Evolutionary conservation across 2,797 vertebrate species (phyloP).

Genomic region (Myripristis murdjan): DNA sequence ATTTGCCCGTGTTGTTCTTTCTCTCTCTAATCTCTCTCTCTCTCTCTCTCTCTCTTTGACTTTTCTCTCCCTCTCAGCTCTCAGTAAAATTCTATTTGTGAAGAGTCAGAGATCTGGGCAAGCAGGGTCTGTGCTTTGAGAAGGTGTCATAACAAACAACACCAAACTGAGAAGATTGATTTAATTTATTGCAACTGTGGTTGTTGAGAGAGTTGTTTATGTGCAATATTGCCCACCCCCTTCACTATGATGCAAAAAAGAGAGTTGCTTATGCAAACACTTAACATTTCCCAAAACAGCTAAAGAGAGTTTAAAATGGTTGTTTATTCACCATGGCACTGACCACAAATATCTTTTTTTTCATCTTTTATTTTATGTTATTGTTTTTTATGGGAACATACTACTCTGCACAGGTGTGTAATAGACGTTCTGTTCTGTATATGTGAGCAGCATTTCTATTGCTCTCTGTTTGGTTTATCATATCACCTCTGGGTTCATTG

Average conservation of each 20-base stretch:
- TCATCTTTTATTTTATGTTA: not conserved
- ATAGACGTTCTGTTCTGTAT: no score
- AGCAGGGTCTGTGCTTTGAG: conserved; percentile 57
- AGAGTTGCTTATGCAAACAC: conserved; percentile 28
- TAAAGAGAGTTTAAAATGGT: conserved; percentile 12
- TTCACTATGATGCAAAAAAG: conserved; percentile 3
- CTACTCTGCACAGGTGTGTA: no score
- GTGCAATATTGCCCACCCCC: conserved; percentile 9
- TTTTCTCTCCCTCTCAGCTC: conserved; percentile 25
- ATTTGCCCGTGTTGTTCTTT: conserved; percentile 25
- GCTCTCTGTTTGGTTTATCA: not conserved
- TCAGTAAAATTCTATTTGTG: conserved; percentile 66
- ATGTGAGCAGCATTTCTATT: no score
- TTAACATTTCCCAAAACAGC: conserved; percentile 29
- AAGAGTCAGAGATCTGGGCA: conserved; percentile 68
- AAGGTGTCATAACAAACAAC: conserved; percentile 68
- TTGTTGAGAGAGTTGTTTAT: conserved; percentile 47
- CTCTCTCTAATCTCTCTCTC: conserved; percentile 23
- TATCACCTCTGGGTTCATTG: not conserved
- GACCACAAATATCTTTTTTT: not conserved
- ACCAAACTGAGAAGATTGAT: conserved; percentile 66
- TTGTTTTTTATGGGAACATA: not conserved
- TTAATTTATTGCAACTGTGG: conserved; percentile 58
- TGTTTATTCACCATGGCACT: conserved; percentile 24
- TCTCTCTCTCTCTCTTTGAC: conserved; percentile 13